phyloP scores from a whole-genome alignment of 2,113 vertebrate species.

The Epinephelus moara region DNA sequence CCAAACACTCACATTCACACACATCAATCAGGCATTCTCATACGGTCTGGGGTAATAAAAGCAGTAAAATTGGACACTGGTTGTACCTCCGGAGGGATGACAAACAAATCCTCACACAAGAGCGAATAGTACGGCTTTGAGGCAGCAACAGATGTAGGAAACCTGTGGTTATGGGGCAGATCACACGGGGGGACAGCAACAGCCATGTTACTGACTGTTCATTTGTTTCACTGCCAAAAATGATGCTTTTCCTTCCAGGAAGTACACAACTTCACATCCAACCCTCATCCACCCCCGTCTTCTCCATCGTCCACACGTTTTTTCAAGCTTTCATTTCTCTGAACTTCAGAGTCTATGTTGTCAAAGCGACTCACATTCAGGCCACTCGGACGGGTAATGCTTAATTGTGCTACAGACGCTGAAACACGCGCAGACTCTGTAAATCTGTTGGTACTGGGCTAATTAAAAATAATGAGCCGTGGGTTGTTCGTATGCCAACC shows the following conservation, averaged over 20 bases:
- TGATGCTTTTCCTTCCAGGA: conserved; percentile 35
- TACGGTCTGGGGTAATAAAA: conserved; percentile 42
- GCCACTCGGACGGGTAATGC: conserved; percentile 1
- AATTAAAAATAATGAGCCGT: conserved; percentile 57
- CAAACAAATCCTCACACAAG: conserved; percentile 20
- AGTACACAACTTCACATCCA: conserved; percentile 8
- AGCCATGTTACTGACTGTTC: conserved; percentile 25
- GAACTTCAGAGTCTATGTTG: conserved; percentile 28
- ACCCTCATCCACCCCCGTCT: no score
- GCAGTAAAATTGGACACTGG: conserved; percentile 40
- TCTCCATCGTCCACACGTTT: not conserved
- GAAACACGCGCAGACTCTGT: conserved; percentile 28
- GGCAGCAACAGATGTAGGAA: conserved; percentile 49
- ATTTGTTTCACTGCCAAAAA: conserved; percentile 65
- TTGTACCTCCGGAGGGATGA: conserved; percentile 32
- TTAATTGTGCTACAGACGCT: conserved; percentile 37
- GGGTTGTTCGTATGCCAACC: not conserved
- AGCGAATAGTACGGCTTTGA: conserved; percentile 34
- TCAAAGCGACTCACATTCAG: conserved; percentile 21
- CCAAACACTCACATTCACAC: conserved; percentile 53
- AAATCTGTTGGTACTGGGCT: conserved; percentile 32
- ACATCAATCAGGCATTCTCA: conserved; percentile 57
- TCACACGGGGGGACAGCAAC: conserved; percentile 38
- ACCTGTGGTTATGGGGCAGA: conserved; percentile 49
- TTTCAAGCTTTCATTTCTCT: conserved; percentile 36